Evolutionary conservation across 2,888 invertebrate species (phyloP), one percentile per base, ranked within the genome.

Genomic region (Ptilodon capucinus): DNA sequence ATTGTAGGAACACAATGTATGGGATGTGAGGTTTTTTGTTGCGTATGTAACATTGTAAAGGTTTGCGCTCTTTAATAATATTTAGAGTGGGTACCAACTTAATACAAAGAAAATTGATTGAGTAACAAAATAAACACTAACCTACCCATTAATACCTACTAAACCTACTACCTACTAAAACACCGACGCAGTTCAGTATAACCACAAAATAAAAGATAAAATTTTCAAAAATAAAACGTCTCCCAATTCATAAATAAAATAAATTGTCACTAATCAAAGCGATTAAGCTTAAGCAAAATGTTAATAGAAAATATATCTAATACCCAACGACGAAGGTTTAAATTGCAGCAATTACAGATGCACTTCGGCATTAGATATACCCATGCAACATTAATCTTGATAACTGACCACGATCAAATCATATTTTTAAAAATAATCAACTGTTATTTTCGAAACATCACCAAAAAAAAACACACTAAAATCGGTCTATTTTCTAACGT

Each of bases 281-380:
- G n/a, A n/a, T n/a, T n/a, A n/a, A n/a, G n/a, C n/a, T n/a, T n/a
- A n/a, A n/a, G n/a, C n/a, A n/a, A n/a, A n/a, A n/a, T n/a, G n/a
- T n/a, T n/a, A n/a, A n/a, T n/a, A 13, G 13, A 30, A 32, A 32
- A 14, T 14, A 58, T 53, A 51, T 58, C 45, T 56, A 58, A 81
- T 87, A 89, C 86, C 87, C 86, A 88, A 81, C 73, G 81, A 72
- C 76, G 82, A 74, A 82, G 79, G 67, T 80, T 84, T 79, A 84
- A 68, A 78, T 86, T 84, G 87, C 86, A 88, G 81, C 84, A 80
- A 79, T 83, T 79, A 75, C 83, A 86, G 74, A 81, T 82, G 75
- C 84, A 85, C 81, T 80, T 79, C 74, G 81, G 80, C 82, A 86
- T 87, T 77, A 82, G 82, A 76, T 79, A 82, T 75, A 80, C 83